These are phyloP conservation scores for Apocheima hispidaria DNA, from an alignment of 2,888 invertebrate species.

Conservation along the genomic window DNA sequence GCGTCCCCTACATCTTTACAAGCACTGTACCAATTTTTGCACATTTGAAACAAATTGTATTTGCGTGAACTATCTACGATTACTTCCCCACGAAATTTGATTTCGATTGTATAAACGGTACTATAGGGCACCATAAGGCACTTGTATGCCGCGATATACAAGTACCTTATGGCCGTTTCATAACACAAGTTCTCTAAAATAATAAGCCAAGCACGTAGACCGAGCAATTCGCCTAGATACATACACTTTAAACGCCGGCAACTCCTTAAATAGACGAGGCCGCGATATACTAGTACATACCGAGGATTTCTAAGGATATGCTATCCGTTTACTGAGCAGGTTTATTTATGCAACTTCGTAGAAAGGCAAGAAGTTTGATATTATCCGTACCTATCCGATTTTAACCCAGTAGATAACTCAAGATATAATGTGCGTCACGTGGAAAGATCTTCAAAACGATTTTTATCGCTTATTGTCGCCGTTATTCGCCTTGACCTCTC, in stretches of 20 bases:
- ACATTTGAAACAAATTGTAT: too few species aligned
- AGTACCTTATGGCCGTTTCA: constrained; percentile 20
- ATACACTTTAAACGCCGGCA: constrained; percentile 32
- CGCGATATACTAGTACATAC: constrained; percentile 45
- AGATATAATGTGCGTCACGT: neutral
- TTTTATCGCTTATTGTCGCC: constrained; percentile 31
- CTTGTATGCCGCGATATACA: constrained; percentile 4
- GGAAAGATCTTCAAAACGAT: constrained; percentile 17
- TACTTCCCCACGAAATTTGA: too few species aligned
- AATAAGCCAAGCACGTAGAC: constrained; percentile 40
- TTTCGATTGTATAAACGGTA: too few species aligned
- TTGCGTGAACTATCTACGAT: too few species aligned
- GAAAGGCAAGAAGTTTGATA: constrained; percentile 5
- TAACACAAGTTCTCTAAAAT: constrained; percentile 37
- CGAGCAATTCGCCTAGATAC: constrained; percentile 42
- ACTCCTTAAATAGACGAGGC: constrained; percentile 49
- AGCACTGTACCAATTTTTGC: too few species aligned
- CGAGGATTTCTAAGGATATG: constrained; percentile 45
- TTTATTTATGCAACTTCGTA: constrained; percentile 26
- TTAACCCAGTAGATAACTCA: neutral
- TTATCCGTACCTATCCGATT: neutral
- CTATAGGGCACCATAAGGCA: neutral
- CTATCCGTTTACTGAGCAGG: constrained; percentile 27
- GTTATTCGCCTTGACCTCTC: constrained; percentile 54
- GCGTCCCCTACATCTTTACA: too few species aligned